phyloP scores from a whole-genome alignment of 2,888 invertebrate genomes.

The Eumerus sabulonum region DNA sequence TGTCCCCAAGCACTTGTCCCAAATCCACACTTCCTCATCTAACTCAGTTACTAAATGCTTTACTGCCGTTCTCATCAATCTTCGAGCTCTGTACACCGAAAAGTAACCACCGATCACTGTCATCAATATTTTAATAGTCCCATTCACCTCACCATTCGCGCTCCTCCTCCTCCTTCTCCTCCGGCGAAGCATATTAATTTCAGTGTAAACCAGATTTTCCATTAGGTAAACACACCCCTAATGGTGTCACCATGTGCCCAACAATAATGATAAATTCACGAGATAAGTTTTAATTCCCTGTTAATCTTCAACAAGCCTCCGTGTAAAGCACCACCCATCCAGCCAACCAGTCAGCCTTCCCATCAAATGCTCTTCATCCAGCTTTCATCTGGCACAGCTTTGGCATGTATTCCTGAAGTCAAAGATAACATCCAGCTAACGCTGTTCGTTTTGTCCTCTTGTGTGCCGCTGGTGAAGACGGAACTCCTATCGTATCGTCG shows the following conservation, averaged over 20 bases:
- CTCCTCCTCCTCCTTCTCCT: neutral
- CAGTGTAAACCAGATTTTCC: constrained; percentile 60
- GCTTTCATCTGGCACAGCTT: no score
- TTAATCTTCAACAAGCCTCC: constrained; percentile 63
- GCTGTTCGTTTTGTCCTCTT: constrained; percentile 33
- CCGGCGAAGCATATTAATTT: constrained; percentile 47
- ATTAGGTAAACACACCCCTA: constrained; percentile 63
- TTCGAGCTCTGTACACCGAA: no score
- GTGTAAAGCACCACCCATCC: constrained; percentile 30
- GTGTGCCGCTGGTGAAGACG: constrained; percentile 14
- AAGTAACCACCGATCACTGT: constrained; percentile 30
- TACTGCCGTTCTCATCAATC: neutral
- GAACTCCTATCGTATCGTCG: constrained; percentile 15
- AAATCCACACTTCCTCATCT: neutral
- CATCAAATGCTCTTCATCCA: neutral
- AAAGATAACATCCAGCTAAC: constrained; percentile 45
- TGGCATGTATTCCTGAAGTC: constrained; percentile 5
- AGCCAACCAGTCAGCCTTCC: constrained; percentile 12
- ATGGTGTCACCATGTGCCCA: constrained; percentile 64
- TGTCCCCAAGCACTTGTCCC: neutral
- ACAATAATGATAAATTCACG: constrained; percentile 66
- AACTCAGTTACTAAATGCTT: neutral
- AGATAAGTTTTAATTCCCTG: constrained; percentile 67
- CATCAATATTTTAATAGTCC: constrained; percentile 55
- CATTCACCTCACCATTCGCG: constrained; percentile 17